These are phyloP conservation scores for Drosophila peninsularis DNA, from an alignment of 2,888 invertebrate species.

Conservation along the genomic window DNA sequence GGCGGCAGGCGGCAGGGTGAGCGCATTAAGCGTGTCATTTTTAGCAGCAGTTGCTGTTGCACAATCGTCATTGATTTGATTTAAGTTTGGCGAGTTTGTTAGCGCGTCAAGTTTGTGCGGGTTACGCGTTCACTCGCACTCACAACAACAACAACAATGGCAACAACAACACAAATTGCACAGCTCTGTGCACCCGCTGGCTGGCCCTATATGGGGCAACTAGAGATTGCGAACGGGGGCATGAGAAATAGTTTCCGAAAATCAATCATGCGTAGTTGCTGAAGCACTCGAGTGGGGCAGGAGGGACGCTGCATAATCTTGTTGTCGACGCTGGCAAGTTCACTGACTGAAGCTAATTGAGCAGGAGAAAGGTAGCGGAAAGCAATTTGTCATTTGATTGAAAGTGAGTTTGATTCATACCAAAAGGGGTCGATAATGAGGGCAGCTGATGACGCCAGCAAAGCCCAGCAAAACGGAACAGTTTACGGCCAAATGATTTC, in stretches of 20 bases:
- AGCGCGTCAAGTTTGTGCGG: constrained; percentile 60
- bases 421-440: constrained; percentile 37
- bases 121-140: constrained; percentile 67
- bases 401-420: constrained; percentile 69
- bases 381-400: constrained; percentile 77
- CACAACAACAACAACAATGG: constrained; percentile 11
- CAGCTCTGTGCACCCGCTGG: constrained; percentile 7
- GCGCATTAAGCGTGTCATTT: constrained; percentile 75
- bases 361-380: constrained; percentile 73
- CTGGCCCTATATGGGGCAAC: constrained; percentile 18
- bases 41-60: constrained; percentile 62
- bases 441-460: constrained; percentile 14
- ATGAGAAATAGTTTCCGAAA: constrained; percentile 41
- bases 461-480: neutral
- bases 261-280: constrained; percentile 55
- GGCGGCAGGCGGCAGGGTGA: neutral
- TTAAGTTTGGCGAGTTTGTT: constrained; percentile 52
- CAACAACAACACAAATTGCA: constrained; percentile 23
- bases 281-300: constrained; percentile 1
- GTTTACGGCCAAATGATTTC: constrained; percentile 5
- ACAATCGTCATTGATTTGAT: constrained; percentile 72
- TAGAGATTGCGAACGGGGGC: constrained; percentile 14
- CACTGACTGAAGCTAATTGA: constrained; percentile 72
- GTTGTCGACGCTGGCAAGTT: constrained; percentile 58
- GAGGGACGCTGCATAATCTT: constrained; percentile 53